Percentiles rank a stretch among this genome's conserved stretches.
phyloP scores from a whole-genome alignment of 2,888 invertebrate species.

The Eustalomyia histrio region DNA sequence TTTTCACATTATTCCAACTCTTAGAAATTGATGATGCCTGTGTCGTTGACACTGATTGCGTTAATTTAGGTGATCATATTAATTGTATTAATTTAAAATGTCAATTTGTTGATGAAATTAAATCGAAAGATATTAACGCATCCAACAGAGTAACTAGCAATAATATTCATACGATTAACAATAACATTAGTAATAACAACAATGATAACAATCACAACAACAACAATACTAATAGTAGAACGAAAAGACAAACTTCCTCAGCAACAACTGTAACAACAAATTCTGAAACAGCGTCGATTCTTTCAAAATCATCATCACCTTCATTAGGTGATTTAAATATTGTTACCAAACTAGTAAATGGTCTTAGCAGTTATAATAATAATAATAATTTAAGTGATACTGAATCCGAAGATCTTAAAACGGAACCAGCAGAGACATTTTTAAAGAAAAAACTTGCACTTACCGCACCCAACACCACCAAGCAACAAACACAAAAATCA shows the following conservation, averaged over 20 bases:
- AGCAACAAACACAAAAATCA: conserved; percentile 58
- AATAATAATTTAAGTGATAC: conserved; percentile 54
- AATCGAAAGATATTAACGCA: conserved; percentile 28
- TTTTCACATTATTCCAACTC: background rate
- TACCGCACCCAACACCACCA: background rate
- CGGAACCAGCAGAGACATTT: conserved; percentile 47
- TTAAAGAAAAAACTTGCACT: conserved; percentile 3
- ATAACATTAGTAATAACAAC: conserved; percentile 46
- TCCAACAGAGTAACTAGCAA: background rate
- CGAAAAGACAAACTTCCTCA: conserved; percentile 62
- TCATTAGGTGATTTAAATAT: conserved; percentile 46
- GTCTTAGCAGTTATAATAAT: conserved; percentile 34
- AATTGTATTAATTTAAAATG: conserved; percentile 74
- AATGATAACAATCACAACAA: conserved; percentile 41
- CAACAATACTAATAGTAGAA: conserved; percentile 58
- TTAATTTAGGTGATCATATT: conserved; percentile 73
- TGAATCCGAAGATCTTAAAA: conserved; percentile 59
- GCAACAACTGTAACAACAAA: conserved; percentile 47
- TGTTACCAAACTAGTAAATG: conserved; percentile 60
- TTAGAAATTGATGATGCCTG: conserved; percentile 76
- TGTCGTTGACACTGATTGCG: conserved; percentile 78
- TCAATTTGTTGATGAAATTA: conserved; percentile 69
- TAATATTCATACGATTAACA: conserved; percentile 16
- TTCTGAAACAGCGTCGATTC: conserved; percentile 57
- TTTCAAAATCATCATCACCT: conserved; percentile 59